Base-by-base conservation (phyloP, 2,113 vertebrate genomes). In the Pogonocichla stellata region DNA sequence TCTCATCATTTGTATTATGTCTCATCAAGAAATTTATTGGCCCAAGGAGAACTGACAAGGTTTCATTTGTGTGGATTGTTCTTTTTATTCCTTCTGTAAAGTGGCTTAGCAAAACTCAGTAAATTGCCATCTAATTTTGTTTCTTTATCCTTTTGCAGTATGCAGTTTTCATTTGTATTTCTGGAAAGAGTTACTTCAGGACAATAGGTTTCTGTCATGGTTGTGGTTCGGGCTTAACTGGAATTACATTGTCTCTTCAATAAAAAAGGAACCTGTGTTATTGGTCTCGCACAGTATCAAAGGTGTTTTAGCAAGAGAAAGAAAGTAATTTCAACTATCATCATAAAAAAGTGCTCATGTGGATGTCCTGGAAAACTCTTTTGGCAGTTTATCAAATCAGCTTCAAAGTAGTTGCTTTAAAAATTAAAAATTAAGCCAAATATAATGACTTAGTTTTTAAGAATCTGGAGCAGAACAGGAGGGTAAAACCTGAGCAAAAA, bases 61-160 rank as follows among this genome's bases (percentile, higher is more conserved):
- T 90, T 88, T 85, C 29, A 86, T 95, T 94, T 89, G 24, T 66
- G 17, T 88, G 48, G 94, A 66, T 80, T 90, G 53, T 83, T 66
- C 31, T 28, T 29, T 92, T 71, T 66, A 47, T 31, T 56, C 22
- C 29, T 79, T 78, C 57, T 84, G n/a, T 84, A 81, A 94, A 96
- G 86, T 75, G 67, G 31, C 28, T 65, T 94, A 93, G 81, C 40
- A 92, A 94, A 95, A 93, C 8, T 3, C 13, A 70, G 36, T 38
- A 56, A 70, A 67, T 64, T 71, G 19, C 73, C 92, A 64, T 80
- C 50, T 58, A 80, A 48, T 94, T 94, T 96, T 79, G 38, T 48
- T 93, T 83, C 66, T 84, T 91, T 74, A 72, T 81, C 45, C 36
- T 33, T 96, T 90, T 78, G 42, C 80, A 93, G 64, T 54, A 58